phyloP scores from a whole-genome alignment of 2,797 vertebrate genomes.

The Amblyopsis hoosieri region DNA sequence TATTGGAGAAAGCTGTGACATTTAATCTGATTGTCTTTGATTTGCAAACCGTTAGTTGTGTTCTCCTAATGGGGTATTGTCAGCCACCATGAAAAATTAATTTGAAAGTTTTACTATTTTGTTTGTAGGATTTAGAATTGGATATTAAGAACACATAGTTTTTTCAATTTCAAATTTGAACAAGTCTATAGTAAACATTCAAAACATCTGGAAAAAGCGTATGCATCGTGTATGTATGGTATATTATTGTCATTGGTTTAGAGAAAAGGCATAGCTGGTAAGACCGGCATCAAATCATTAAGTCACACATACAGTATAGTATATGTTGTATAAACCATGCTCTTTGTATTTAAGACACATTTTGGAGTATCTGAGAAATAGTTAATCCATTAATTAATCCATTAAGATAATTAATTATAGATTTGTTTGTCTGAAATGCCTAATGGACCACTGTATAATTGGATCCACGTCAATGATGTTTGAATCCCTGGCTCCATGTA shows the following conservation, averaged over 20 bases:
- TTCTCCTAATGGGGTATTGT: background rate
- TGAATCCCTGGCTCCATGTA: too few relatives aligned
- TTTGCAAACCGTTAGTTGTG: background rate
- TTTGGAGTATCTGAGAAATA: constrained; percentile 2
- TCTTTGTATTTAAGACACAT: background rate
- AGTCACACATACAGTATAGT: too few relatives aligned
- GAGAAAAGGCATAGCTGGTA: background rate
- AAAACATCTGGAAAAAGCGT: too few relatives aligned
- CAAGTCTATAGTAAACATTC: too few relatives aligned
- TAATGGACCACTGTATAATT: constrained; percentile 1
- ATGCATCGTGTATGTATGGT: too few relatives aligned
- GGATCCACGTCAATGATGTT: constrained; percentile 1
- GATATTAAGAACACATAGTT: background rate
- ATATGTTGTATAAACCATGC: background rate
- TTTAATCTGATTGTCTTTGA: background rate
- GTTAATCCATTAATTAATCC: constrained; percentile 6
- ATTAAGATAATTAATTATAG: constrained; percentile 10
- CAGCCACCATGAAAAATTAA: too few relatives aligned
- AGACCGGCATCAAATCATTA: background rate
- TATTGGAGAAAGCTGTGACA: background rate
- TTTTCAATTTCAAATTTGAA: too few relatives aligned
- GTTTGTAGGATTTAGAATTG: background rate
- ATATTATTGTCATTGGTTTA: too few relatives aligned
- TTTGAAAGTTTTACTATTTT: too few relatives aligned
- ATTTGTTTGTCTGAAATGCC: constrained; percentile 3